Evolutionary conservation across 2,113 vertebrate species (phyloP).

Genomic region (Aldabrachelys gigantea): DNA sequence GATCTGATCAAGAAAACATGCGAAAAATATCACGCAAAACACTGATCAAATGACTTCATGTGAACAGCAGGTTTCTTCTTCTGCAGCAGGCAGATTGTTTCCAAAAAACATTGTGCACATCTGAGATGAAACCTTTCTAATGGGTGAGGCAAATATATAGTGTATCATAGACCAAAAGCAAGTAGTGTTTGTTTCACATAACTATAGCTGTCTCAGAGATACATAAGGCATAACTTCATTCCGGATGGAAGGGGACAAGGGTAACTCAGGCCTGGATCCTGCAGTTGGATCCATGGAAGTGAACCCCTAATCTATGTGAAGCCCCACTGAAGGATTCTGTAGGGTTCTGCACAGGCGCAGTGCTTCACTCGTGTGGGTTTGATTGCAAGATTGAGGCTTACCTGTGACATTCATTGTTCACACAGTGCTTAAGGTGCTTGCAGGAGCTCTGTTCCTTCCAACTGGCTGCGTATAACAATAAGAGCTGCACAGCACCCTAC

Average conservation of each 20-base stretch:
- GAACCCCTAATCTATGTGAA: not conserved
- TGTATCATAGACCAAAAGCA: rapidly evolving
- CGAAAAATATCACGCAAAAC: conserved; percentile 66
- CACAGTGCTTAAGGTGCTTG: not conserved
- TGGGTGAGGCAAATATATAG: not conserved
- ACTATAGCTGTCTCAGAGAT: not conserved
- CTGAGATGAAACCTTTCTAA: not conserved
- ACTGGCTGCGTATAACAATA: not conserved
- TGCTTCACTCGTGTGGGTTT: not conserved
- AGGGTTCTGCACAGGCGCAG: not conserved
- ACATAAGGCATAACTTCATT: not conserved
- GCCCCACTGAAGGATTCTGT: not conserved
- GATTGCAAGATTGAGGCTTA: not conserved
- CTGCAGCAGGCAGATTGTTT: conserved; percentile 43
- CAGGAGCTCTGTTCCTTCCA: not conserved
- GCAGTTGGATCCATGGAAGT: not conserved
- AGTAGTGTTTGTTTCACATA: not conserved
- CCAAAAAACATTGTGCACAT: not conserved
- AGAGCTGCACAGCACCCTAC: not conserved
- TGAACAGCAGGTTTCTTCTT: conserved; percentile 57
- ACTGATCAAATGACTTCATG: conserved; percentile 62
- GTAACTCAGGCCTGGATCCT: not conserved
- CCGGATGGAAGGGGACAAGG: not conserved
- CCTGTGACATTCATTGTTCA: not conserved
- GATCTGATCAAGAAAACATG: conserved; percentile 70